A percentile compares a stretch with the other conserved stretches of the same genome.
phyloP scores from a whole-genome alignment of 2,113 vertebrate species.

The Myotis lucifugus region DNA sequence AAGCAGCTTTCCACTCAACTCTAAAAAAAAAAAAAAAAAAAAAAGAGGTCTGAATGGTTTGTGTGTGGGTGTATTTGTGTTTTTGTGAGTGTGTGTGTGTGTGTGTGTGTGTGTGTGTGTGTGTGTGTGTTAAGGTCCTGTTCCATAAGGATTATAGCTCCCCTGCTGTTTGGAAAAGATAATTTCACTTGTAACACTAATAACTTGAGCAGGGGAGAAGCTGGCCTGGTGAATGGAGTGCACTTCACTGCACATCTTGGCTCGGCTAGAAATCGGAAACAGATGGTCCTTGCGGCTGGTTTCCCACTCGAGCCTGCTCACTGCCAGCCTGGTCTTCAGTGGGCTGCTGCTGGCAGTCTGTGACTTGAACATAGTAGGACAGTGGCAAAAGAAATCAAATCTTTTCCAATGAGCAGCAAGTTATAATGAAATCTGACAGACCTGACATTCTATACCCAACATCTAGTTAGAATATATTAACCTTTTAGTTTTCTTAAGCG shows the following conservation, averaged over 20 bases:
- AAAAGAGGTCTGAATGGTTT: slow-evolving; percentile 78
- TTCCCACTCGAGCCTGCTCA: slow-evolving; percentile 88
- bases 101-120: not conserved
- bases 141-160: slow-evolving; percentile 89
- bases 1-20: slow-evolving; percentile 77
- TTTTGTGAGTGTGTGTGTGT: not conserved
- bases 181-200: slow-evolving; percentile 92
- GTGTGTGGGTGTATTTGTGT: not conserved
- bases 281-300: slow-evolving; percentile 96
- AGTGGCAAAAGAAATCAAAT: slow-evolving; percentile 92
- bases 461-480: slow-evolving; percentile 93
- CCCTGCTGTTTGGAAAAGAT: slow-evolving; percentile 90
- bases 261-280: slow-evolving; percentile 91
- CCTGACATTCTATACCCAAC: slow-evolving; percentile 91
- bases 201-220: slow-evolving; percentile 88
- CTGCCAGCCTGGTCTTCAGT: slow-evolving; percentile 93
- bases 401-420: slow-evolving; percentile 90
- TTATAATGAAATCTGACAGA: slow-evolving; percentile 91
- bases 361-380: slow-evolving; percentile 92
- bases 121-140: slow-evolving; percentile 71
- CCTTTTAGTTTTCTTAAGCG: slow-evolving; percentile 88
- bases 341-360: slow-evolving; percentile 92
- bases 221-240: slow-evolving; percentile 87
- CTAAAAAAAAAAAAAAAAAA: slow-evolving; percentile 79
- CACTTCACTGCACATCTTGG: slow-evolving; percentile 93